Conservation (phyloP, 2,113 vertebrate species). For the Xerus inauris region DNA sequence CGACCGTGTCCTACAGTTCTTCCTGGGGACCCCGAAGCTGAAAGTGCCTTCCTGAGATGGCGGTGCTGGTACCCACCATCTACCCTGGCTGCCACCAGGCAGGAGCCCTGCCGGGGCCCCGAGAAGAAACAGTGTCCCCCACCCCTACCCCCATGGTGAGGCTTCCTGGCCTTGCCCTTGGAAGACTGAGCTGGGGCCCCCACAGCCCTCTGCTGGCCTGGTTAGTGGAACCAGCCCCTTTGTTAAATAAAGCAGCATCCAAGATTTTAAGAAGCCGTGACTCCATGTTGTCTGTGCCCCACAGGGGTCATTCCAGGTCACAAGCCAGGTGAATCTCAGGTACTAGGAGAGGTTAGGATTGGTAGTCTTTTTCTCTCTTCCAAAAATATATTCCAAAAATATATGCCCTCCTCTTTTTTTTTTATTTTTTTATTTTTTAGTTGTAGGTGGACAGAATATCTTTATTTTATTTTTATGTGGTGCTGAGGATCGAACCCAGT, state of each 20-base stretch:
- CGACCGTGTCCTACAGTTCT: conserved; percentile 94
- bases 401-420: not conserved
- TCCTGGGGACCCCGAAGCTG: conserved; percentile 94
- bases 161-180: not conserved
- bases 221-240: conserved; percentile 68
- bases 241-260: conserved; percentile 83
- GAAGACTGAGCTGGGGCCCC: conserved; percentile 50
- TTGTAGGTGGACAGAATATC: no score
- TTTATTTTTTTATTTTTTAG: no score
- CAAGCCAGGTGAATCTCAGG: not conserved
- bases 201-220: not conserved
- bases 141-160: not conserved
- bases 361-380: not conserved
- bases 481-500: no score
- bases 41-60: conserved; percentile 94
- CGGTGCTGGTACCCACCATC: not conserved
- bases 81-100: not conserved
- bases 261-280: conserved; percentile 74
- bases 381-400: no score
- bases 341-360: not conserved
- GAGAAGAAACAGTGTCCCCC: conserved; percentile 18
- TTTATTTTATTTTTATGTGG: no score
- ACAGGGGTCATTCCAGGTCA: not conserved
- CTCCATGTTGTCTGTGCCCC: not conserved
- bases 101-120: not conserved